Evolutionary conservation across 2,888 invertebrate species (phyloP).

Genomic region (Osedax frankpressi): DNA sequence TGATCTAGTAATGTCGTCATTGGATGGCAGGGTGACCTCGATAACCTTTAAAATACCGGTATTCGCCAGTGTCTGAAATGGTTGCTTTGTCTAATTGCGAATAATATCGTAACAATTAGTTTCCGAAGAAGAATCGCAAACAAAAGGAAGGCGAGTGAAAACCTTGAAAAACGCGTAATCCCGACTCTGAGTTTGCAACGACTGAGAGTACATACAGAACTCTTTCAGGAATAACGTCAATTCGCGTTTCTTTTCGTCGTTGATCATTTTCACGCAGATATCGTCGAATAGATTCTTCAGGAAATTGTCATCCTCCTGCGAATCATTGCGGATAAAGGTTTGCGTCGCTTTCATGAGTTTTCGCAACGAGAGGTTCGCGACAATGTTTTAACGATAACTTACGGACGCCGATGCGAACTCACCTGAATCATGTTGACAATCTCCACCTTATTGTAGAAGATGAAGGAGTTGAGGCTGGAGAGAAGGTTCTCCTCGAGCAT

Average conservation of each 20-base stretch:
- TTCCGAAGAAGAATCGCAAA: too few relatives aligned
- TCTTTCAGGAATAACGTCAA: constrained; percentile 93
- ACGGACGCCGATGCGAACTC: too few relatives aligned
- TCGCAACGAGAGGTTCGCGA: neutral
- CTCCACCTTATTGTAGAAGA: constrained; percentile 99
- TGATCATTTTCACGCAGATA: constrained; percentile 75
- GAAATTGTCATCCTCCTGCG: constrained; percentile 89
- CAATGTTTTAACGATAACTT: neutral
- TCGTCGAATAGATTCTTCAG: constrained; percentile 83
- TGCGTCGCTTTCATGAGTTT: too few relatives aligned
- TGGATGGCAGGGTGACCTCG: constrained; percentile 38
- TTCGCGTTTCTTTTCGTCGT: constrained; percentile 73
- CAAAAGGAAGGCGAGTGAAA: neutral
- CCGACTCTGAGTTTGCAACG: constrained; percentile 87
- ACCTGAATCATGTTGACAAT: constrained; percentile 92
- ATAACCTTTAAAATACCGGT: constrained; percentile 43
- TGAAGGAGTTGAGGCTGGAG: constrained; percentile 90
- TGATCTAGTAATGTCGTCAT: constrained; percentile 68
- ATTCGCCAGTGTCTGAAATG: constrained; percentile 52
- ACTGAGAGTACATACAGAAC: constrained; percentile 97
- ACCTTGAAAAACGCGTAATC: constrained; percentile 81
- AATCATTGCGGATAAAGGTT: too few relatives aligned
- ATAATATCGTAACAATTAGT: too few relatives aligned
- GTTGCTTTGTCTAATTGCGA: constrained; percentile 50
- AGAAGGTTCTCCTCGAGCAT: constrained; percentile 98